These are phyloP conservation scores for Neopelma chrysocephalum DNA, from an alignment of 2,797 vertebrate genomes.

Conservation along the genomic window DNA sequence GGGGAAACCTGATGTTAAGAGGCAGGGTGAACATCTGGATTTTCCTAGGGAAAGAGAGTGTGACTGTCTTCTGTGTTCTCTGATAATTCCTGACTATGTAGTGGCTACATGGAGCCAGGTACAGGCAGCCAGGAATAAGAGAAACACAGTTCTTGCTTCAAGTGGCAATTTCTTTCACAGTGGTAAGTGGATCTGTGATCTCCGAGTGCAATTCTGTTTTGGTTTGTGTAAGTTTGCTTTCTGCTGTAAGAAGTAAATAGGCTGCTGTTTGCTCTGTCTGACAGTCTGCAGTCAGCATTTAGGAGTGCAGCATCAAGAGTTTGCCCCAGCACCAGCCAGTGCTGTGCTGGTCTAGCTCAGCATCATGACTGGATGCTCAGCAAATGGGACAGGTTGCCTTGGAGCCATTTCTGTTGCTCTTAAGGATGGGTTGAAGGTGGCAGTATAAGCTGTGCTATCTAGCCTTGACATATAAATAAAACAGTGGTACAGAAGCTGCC, in stretches of 20 bases:
- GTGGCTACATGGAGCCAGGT: not conserved
- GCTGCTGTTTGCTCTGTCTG: not conserved
- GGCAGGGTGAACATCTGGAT: not conserved
- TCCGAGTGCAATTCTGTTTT: not conserved
- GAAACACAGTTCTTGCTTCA: not conserved
- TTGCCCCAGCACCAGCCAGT: not conserved
- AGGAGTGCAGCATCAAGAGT: not conserved
- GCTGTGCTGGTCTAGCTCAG: not conserved
- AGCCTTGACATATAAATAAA: not conserved
- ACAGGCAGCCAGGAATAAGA: not conserved
- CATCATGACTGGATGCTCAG: not conserved
- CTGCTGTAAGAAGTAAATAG: not conserved
- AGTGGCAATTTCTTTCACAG: not conserved
- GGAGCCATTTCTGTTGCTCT: not conserved
- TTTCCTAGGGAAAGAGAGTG: not conserved
- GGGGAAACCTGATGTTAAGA: not conserved
- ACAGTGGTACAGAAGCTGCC: not conserved
- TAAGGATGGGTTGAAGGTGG: not conserved
- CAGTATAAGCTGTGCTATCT: not conserved
- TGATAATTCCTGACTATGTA: rapidly evolving
- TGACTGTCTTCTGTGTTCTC: rapidly evolving
- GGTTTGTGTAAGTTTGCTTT: not conserved
- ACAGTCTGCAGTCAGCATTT: rapidly evolving
- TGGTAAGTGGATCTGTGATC: not conserved
- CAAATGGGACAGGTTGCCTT: not conserved